Base-by-base conservation (phyloP, 2,797 vertebrate species). In the Erithacus rubecula region DNA sequence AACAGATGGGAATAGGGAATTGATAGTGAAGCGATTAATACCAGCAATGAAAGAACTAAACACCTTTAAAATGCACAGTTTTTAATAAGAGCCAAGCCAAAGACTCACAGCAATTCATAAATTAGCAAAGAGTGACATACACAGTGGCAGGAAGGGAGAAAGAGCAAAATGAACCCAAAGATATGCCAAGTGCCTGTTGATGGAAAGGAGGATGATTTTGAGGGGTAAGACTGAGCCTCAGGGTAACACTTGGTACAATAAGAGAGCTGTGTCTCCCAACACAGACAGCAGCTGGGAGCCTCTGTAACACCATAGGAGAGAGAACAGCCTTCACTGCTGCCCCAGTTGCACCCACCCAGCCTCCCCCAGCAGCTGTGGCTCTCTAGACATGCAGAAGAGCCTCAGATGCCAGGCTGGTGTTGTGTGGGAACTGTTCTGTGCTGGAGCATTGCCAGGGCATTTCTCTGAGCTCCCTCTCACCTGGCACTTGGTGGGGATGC, bases 1-100 rank as follows among this genome's bases (percentile, higher is more conserved):
- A 97, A 96, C 96, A 97, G 94, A 97, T 96, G 96, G 94, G 96
- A 97, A 96, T 96, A 97, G 95, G 96, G 96, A 97, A 96, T 95
- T 97, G 96, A 97, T 94, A 95, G 94, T 32, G 72, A 97, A 95
- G 96, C 30, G 30, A 97, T 97, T 97, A 97, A 97, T 97, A 96
- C 83, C 85, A 96, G 88, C 96, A 97, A 93, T 95, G 96, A 97
- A 95, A 93, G 84, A 97, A 93, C 93, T 93, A 95, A 97, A 95
- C 92, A 96, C 92, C 92, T 97, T 93, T 97, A 97, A 97, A 97
- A 97, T 86, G 86, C 90, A 94, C 83, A 94, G 79, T 94, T 97
- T 94, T 97, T 97, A 97, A 91, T 95, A 97, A 96, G 90, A 96
- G 67, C 71, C 83, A 95, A 96, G 87, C 81, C 79, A 83, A 96